Conservation (phyloP, 2,888 invertebrate species). For the Choreutis nemorana region DNA sequence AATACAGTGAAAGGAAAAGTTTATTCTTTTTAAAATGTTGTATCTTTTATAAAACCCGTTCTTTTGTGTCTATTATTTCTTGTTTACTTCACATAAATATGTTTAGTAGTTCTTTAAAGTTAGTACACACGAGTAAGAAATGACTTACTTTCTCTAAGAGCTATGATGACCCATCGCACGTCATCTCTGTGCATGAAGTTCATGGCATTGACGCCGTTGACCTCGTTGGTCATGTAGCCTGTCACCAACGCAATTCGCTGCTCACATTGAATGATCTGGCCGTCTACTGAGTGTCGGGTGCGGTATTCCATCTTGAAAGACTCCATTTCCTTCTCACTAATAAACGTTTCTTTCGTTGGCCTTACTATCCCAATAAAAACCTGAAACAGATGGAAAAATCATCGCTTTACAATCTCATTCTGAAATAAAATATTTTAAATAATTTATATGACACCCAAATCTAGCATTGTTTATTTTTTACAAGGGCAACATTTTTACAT, state of each 20-base stretch:
- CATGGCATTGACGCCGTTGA: conserved; percentile 86
- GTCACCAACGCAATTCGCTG: conserved; percentile 89
- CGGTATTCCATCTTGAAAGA: conserved; percentile 79
- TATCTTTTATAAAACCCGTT: no score
- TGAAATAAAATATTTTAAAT: no score
- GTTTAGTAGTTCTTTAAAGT: not conserved
- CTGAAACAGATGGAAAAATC: conserved; percentile 20
- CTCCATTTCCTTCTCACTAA: conserved; percentile 39
- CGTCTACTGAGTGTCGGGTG: conserved; percentile 87
- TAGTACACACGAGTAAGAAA: not conserved
- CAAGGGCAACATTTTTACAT: no score
- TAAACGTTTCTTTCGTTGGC: conserved; percentile 68
- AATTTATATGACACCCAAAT: no score
- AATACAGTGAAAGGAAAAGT: no score
- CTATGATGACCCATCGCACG: conserved; percentile 86
- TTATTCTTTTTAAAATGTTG: no score
- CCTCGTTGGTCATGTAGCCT: conserved; percentile 88
- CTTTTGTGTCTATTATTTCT: no score
- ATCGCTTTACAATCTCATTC: not conserved
- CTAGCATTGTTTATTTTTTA: no score
- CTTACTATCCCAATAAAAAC: conserved; percentile 75
- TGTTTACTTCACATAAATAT: no score
- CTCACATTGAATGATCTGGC: conserved; percentile 87
- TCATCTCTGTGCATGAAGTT: conserved; percentile 89
- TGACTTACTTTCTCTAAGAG: conserved; percentile 74